A percentile compares a stretch with the other conserved stretches of the same genome.
Conservation (phyloP, 2,888 invertebrate genomes). For the Pristionchus maxplancki region DNA sequence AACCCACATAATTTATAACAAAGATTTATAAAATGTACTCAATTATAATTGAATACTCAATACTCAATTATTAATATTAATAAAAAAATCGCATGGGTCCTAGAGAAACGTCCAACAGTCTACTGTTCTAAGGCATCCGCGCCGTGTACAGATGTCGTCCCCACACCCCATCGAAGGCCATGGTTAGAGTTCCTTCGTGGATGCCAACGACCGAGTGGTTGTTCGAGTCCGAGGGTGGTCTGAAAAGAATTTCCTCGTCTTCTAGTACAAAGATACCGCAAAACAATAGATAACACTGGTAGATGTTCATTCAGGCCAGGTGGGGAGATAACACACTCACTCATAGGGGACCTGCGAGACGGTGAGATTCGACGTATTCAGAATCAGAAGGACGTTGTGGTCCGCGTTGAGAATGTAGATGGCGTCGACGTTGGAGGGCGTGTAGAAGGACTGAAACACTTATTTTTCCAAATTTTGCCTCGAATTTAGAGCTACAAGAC, state of each 20-base stretch:
- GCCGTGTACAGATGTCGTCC: not conserved
- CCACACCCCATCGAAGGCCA: not conserved
- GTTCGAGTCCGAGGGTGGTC: not conserved
- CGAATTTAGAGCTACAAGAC: no score
- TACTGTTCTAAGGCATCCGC: not conserved
- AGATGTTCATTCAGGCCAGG: no score
- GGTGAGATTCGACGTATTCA: not conserved
- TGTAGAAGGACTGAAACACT: not conserved
- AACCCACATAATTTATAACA: no score
- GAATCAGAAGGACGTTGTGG: not conserved
- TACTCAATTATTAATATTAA: no score
- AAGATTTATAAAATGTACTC: no score
- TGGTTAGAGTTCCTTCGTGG: not conserved
- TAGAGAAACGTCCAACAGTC: no score
- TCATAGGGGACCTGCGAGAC: not conserved
- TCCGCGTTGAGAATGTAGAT: not conserved
- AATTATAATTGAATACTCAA: no score
- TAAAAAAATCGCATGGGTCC: no score
- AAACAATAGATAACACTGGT: no score
- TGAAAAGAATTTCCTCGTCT: no score
- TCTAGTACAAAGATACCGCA: not conserved
- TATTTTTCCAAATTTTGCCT: no score
- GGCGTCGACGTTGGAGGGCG: not conserved
- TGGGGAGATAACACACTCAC: no score
- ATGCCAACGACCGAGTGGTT: not conserved